Evolutionary conservation across 2,888 invertebrate species (phyloP).

Genomic region (Ephialtes manifestator): DNA sequence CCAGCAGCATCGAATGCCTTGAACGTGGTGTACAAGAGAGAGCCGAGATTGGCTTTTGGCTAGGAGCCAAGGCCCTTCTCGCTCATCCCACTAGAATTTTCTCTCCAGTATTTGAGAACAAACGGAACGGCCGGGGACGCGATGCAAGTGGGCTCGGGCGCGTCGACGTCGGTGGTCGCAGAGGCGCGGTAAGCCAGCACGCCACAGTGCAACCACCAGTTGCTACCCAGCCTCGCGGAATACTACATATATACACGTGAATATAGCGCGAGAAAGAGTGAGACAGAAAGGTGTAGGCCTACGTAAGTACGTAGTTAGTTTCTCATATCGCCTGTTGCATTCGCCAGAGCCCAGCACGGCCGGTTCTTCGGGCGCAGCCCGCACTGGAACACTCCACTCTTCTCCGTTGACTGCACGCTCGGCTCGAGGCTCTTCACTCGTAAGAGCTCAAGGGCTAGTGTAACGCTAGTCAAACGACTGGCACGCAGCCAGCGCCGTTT

Average conservation of each 20-base stretch:
- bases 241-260: constrained; percentile 46
- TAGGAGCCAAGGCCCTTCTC: constrained; percentile 80
- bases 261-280: constrained; percentile 65
- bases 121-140: constrained; percentile 78
- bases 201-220: constrained; percentile 86
- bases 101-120: constrained; percentile 84
- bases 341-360: constrained; percentile 73
- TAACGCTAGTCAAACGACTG: constrained; percentile 32
- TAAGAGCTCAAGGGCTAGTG: constrained; percentile 32
- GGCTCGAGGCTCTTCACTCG: constrained; percentile 27
- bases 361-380: constrained; percentile 77
- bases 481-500: constrained; percentile 51
- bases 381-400: constrained; percentile 70
- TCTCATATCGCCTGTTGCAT: constrained; percentile 85
- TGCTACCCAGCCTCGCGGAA: constrained; percentile 80
- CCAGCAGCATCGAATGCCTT: constrained; percentile 30
- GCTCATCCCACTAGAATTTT: constrained; percentile 82
- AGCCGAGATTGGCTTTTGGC: constrained; percentile 77
- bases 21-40: constrained; percentile 9
- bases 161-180: constrained; percentile 59
- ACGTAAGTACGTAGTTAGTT: constrained; percentile 83
- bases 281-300: constrained; percentile 79
- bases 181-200: constrained; percentile 74
- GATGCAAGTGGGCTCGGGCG: constrained; percentile 82
- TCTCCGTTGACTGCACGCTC: constrained; percentile 61